Percentiles rank a stretch among this genome's conserved stretches.
Evolutionary conservation across 2,888 invertebrate genomes (phyloP).

Genomic region (Aphodius sticticus): DNA sequence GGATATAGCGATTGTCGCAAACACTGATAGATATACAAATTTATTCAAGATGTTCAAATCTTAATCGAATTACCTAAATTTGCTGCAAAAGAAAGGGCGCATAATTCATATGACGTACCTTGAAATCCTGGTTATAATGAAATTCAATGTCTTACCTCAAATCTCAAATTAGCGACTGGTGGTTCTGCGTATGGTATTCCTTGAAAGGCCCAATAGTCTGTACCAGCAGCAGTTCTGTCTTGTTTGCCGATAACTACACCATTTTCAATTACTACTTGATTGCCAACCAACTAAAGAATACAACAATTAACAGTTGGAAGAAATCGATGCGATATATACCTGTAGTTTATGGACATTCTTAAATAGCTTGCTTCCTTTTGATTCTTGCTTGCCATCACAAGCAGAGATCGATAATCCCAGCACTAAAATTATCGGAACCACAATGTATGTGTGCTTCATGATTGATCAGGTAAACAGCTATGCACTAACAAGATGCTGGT

Average conservation of each 20-base stretch:
- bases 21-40: background rate
- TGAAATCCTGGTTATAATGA: too few species aligned
- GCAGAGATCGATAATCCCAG: background rate
- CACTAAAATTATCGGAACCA: too few species aligned
- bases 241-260: background rate
- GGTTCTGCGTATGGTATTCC: conserved; percentile 17
- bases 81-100: too few species aligned
- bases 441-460: too few species aligned
- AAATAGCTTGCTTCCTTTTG: background rate
- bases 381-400: background rate
- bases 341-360: background rate
- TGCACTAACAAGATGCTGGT: too few species aligned
- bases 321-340: background rate
- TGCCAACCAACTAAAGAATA: background rate
- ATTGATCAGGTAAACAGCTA: too few species aligned
- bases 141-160: conserved; percentile 8
- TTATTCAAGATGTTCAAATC: too few species aligned
- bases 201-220: conserved; percentile 9
- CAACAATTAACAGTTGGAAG: background rate
- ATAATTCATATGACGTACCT: too few species aligned
- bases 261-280: background rate
- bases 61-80: too few species aligned
- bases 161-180: conserved; percentile 16
- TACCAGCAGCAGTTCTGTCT: background rate
- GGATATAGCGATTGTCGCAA: background rate